Conservation (phyloP, 2,797 vertebrate genomes). For the Myotis myotis region DNA sequence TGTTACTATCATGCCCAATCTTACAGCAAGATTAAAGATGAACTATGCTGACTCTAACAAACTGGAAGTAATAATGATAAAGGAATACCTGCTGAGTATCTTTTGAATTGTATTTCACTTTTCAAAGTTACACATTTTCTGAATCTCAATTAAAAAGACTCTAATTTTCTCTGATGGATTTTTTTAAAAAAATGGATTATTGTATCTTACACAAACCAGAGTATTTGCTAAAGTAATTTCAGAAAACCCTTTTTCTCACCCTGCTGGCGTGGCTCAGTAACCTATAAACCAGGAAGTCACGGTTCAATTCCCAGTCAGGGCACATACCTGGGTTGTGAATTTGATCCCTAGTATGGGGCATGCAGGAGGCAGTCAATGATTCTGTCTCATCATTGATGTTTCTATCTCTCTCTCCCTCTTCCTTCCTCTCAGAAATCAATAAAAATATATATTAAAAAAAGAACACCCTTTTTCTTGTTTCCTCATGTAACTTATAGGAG, state of each 20-base stretch:
- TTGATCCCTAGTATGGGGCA: too few species aligned
- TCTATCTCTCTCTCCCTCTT: too few species aligned
- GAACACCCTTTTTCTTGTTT: background rate
- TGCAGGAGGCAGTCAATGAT: too few species aligned
- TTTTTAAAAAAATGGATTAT: background rate
- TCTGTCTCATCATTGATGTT: too few species aligned
- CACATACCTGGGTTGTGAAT: too few species aligned
- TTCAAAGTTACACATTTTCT: background rate
- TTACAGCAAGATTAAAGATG: background rate
- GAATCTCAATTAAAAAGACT: background rate
- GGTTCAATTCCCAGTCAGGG: too few species aligned
- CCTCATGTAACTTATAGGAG: background rate
- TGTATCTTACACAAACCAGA: background rate
- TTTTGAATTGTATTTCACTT: conserved; percentile 21
- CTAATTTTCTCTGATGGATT: background rate
- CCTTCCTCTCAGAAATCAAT: too few species aligned
- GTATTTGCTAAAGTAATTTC: conserved; percentile 1
- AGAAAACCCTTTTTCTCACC: background rate
- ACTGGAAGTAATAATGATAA: background rate
- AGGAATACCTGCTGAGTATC: background rate
- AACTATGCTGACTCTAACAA: background rate
- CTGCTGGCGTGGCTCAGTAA: too few species aligned
- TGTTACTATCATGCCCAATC: background rate
- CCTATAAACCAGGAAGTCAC: too few species aligned
- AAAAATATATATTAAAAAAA: background rate